Conservation (phyloP, 2,888 invertebrate genomes). For the Pyrochroa serraticornis region DNA sequence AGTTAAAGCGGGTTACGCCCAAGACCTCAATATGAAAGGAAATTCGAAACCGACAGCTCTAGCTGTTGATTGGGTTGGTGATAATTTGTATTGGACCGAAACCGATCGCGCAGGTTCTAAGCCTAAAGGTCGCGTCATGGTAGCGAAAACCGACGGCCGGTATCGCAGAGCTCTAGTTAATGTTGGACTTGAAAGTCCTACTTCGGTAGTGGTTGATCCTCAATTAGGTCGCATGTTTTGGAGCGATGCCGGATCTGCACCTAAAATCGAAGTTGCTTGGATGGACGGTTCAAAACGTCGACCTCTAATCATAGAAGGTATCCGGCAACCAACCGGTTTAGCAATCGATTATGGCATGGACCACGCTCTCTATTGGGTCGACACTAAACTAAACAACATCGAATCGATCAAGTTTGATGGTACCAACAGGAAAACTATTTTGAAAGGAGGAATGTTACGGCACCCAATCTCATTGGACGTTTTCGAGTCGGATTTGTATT, state of each 20-base stretch:
- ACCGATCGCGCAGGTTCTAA: conserved; percentile 76
- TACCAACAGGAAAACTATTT: conserved; percentile 71
- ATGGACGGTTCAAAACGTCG: conserved; percentile 93
- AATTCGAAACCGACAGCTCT: conserved; percentile 86
- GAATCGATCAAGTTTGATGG: conserved; percentile 88
- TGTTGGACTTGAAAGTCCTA: conserved; percentile 83
- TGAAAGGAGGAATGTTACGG: conserved; percentile 74
- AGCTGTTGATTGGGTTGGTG: conserved; percentile 92
- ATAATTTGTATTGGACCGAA: conserved; percentile 95
- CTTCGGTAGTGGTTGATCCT: conserved; percentile 87
- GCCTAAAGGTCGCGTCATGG: conserved; percentile 82
- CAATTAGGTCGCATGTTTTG: conserved; percentile 88
- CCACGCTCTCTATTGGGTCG: conserved; percentile 93
- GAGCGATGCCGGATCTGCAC: conserved; percentile 89
- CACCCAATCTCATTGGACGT: conserved; percentile 90
- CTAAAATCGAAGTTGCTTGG: conserved; percentile 95
- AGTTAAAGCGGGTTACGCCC: conserved; percentile 82
- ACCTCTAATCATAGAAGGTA: conserved; percentile 77
- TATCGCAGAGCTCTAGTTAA: conserved; percentile 82
- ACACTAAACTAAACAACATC: conserved; percentile 88
- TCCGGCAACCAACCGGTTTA: conserved; percentile 87
- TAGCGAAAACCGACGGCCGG: conserved; percentile 87
- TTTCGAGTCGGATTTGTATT: conserved; percentile 91
- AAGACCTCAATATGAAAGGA: conserved; percentile 85
- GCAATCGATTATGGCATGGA: conserved; percentile 90